phyloP scores from a whole-genome alignment of 2,113 vertebrate species.

The Rhegmatorhina hoffmannsi region DNA sequence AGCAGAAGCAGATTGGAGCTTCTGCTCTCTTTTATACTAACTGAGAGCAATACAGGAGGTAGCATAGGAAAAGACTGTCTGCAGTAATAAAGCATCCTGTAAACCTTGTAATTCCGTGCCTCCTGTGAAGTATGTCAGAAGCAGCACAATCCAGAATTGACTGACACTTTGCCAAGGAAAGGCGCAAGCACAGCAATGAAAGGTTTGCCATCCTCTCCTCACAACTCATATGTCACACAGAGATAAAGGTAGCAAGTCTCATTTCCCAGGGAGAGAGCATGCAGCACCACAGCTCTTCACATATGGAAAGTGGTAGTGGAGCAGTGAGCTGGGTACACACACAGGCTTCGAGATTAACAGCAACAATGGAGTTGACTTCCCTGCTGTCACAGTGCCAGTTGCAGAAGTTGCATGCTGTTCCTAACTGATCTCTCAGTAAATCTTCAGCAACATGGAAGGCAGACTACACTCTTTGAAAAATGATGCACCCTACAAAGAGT shows the following conservation, averaged over 20 bases:
- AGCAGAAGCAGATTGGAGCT: neutral
- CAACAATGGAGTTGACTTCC: neutral
- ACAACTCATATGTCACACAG: neutral
- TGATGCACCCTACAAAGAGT: neutral
- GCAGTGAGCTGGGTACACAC: neutral
- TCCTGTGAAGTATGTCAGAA: neutral
- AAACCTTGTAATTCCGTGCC: slow-evolving; percentile 29
- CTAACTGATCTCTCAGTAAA: neutral
- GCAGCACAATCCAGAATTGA: neutral
- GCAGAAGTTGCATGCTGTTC: neutral
- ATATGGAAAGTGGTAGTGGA: neutral
- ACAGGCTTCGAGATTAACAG: neutral
- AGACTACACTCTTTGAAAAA: neutral
- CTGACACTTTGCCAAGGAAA: neutral
- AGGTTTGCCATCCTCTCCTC: neutral
- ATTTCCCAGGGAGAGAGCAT: neutral
- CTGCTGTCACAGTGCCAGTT: neutral
- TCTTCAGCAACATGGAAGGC: neutral
- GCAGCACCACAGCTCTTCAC: neutral
- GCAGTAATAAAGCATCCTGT: slow-evolving; percentile 12
- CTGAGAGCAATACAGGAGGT: neutral
- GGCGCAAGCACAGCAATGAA: neutral
- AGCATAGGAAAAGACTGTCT: neutral
- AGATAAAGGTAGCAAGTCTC: slow-evolving; percentile 2
- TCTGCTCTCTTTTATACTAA: neutral